phyloP scores from a whole-genome alignment of 2,113 vertebrate genomes.

The Chauna torquata region DNA sequence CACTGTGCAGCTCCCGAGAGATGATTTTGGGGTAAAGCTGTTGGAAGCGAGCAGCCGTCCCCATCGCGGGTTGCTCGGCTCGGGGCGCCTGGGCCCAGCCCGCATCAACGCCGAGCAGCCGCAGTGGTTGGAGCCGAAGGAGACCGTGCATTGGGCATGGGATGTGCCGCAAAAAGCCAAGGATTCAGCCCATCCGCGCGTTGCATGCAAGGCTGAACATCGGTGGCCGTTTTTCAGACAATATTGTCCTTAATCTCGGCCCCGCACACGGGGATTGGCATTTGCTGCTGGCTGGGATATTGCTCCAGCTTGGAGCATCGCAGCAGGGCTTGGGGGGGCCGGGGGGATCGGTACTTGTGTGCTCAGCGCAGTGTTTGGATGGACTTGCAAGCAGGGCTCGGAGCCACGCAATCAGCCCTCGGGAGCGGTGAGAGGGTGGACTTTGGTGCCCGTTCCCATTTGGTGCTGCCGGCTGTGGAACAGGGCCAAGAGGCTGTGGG shows the following conservation, averaged over 20 bases:
- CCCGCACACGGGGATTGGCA: fast-evolving
- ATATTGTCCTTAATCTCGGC: neutral
- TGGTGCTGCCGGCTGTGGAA: conserved; percentile 23
- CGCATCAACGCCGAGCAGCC: neutral
- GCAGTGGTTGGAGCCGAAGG: neutral
- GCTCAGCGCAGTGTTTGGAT: conserved; percentile 2
- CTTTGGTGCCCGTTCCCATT: conserved; percentile 19
- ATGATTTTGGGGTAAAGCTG: neutral
- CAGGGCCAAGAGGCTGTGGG: conserved; percentile 43
- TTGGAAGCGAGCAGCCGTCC: neutral
- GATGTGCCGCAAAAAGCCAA: neutral
- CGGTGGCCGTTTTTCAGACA: neutral
- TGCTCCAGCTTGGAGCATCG: neutral
- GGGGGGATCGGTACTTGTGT: neutral
- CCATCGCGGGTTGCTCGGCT: neutral
- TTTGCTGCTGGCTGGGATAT: neutral
- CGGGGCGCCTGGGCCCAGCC: neutral
- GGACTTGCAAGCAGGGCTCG: neutral
- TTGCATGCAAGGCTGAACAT: neutral
- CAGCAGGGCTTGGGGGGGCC: neutral
- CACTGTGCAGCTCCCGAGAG: neutral
- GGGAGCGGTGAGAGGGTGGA: conserved; percentile 19
- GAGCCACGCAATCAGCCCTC: conserved; percentile 3
- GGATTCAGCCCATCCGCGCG: neutral
- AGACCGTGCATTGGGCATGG: neutral